These are phyloP conservation scores for Mythimna loreyi DNA, from an alignment of 2,888 invertebrate species.

Conservation along the genomic window DNA sequence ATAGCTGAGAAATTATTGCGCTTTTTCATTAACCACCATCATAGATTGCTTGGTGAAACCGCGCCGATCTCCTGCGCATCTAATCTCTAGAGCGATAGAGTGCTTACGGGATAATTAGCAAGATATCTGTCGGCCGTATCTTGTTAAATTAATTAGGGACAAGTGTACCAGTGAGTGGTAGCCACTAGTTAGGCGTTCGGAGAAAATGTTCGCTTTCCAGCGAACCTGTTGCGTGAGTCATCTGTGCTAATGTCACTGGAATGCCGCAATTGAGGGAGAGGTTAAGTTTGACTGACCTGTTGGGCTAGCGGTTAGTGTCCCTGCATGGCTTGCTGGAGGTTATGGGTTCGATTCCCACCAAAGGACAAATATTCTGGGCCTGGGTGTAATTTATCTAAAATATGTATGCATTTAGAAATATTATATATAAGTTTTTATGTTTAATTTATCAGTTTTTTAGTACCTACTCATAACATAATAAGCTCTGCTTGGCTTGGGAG, in stretches of 20 bases:
- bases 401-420: too few species aligned
- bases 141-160: conserved; percentile 53
- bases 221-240: conserved; percentile 23
- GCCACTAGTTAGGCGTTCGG: conserved; percentile 10
- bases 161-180: conserved; percentile 17
- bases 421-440: too few species aligned
- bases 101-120: conserved; percentile 43
- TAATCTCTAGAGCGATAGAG: conserved; percentile 13
- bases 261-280: conserved; percentile 19
- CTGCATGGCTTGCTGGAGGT: too few species aligned
- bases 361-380: too few species aligned
- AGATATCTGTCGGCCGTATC: conserved; percentile 36
- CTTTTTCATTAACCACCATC: not conserved
- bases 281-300: too few species aligned
- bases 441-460: too few species aligned
- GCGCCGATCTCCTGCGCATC: not conserved
- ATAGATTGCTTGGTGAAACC: conserved; percentile 25
- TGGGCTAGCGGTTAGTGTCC: too few species aligned
- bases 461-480: too few species aligned
- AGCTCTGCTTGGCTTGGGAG: too few species aligned
- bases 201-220: conserved; percentile 50
- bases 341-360: too few species aligned
- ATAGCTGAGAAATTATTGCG: conserved; percentile 10
- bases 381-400: too few species aligned
- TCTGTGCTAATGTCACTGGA: conserved; percentile 4